These are phyloP conservation scores for Bombus confusus DNA, from an alignment of 1,140 invertebrate species.

Conservation along the genomic window DNA sequence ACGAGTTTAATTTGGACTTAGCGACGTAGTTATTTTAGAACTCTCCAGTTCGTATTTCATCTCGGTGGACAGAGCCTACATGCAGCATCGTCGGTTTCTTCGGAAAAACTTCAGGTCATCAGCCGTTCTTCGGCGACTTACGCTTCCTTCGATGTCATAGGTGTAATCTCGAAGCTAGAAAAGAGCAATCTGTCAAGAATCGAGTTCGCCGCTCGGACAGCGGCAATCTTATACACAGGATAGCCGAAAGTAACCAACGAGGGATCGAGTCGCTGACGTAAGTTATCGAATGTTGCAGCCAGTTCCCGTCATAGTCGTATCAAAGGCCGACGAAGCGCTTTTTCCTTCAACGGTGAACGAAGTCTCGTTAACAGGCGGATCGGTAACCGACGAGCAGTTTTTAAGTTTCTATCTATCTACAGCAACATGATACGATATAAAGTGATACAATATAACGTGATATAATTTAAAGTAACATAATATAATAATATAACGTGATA, in stretches of 20 bases:
- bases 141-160: neutral
- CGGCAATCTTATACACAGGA: constrained; percentile 11
- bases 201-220: neutral
- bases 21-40: neutral
- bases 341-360: neutral
- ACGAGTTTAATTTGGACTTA: neutral
- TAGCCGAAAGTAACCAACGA: constrained; percentile 12
- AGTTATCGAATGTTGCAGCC: constrained; percentile 21
- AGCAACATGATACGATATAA: no score
- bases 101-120: constrained; percentile 25
- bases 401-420: constrained; percentile 17
- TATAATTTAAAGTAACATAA: no score
- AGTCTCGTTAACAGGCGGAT: constrained; percentile 51
- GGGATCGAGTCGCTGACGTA: constrained; percentile 27
- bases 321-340: neutral
- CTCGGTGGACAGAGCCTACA: neutral
- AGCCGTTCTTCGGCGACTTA: neutral
- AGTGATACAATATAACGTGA: no score
- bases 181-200: constrained; percentile 38
- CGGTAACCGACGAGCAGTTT: constrained; percentile 4
- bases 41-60: neutral
- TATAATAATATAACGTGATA: no score
- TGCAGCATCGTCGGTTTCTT: neutral
- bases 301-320: neutral
- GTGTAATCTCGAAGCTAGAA: constrained; percentile 1